These are phyloP conservation scores for Euspilapteryx auroguttella DNA, from an alignment of 2,888 invertebrate genomes.

Conservation along the genomic window DNA sequence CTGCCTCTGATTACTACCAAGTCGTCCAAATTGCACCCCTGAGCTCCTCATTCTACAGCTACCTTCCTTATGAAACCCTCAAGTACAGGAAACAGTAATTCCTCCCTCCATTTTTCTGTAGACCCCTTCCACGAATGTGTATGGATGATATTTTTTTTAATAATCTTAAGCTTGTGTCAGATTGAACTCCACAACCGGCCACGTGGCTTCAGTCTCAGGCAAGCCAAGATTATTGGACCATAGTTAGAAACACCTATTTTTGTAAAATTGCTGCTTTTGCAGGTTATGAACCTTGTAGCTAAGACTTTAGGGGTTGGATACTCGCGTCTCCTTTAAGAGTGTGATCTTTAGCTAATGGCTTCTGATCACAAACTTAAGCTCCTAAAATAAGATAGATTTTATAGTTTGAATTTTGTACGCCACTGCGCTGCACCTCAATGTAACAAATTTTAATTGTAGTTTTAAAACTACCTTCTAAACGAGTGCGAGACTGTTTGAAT, in stretches of 20 bases:
- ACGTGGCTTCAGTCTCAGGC: no score
- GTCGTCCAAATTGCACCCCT: conserved; percentile 68
- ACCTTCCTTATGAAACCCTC: conserved; percentile 62
- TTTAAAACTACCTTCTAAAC: no score
- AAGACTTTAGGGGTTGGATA: conserved; percentile 12
- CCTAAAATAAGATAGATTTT: no score
- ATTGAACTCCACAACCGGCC: conserved; percentile 52
- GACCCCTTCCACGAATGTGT: no score
- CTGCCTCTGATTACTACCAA: conserved; percentile 73
- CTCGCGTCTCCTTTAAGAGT: conserved; percentile 35
- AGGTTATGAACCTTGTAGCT: no score
- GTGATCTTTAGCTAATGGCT: no score
- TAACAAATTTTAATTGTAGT: no score
- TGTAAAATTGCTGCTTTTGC: conserved; percentile 2
- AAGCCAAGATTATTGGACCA: no score
- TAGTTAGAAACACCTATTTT: conserved; percentile 14
- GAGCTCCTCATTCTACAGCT: conserved; percentile 74
- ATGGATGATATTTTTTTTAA: conserved; percentile 13
- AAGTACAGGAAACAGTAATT: conserved; percentile 43
- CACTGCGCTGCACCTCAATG: no score
- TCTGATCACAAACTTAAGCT: no score
- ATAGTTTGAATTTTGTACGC: no score
- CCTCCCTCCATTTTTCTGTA: conserved; percentile 8
- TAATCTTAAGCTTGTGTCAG: conserved; percentile 14
- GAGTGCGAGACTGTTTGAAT: no score